A percentile compares a stretch with the other conserved stretches of the same genome.
Evolutionary conservation across 2,888 invertebrate species (phyloP).

Genomic region (Ernsta delagoae): DNA sequence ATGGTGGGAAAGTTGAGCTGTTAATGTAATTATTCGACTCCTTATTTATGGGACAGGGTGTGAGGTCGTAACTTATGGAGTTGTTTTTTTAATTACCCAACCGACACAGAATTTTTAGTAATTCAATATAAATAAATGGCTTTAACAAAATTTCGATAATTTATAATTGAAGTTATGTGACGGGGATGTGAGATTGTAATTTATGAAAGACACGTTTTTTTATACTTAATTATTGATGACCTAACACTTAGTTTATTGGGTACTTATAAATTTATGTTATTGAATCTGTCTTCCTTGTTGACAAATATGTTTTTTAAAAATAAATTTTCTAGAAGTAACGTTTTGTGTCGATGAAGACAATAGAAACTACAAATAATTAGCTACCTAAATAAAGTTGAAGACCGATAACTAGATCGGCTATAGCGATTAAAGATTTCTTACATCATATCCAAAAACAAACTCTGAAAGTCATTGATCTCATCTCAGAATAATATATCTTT

Average conservation of each 20-base stretch:
- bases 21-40: neutral
- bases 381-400: too few relatives aligned
- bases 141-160: neutral
- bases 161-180: neutral
- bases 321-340: too few relatives aligned
- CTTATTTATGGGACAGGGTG: constrained; percentile 1
- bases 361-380: too few relatives aligned
- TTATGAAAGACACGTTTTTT: neutral
- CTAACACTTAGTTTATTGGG: too few relatives aligned
- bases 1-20: constrained; percentile 4
- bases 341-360: too few relatives aligned
- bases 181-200: neutral
- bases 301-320: too few relatives aligned
- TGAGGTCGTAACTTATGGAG: neutral
- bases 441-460: neutral
- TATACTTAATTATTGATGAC: too few relatives aligned
- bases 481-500: constrained; percentile 24
- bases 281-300: too few relatives aligned
- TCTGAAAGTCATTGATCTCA: constrained; percentile 19
- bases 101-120: neutral
- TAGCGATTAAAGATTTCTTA: too few relatives aligned
- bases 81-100: neutral
- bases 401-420: too few relatives aligned
- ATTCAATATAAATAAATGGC: neutral
- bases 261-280: too few relatives aligned